Evolutionary conservation across 2,797 vertebrate species (phyloP).

Genomic region (Acanthurus tractus): DNA sequence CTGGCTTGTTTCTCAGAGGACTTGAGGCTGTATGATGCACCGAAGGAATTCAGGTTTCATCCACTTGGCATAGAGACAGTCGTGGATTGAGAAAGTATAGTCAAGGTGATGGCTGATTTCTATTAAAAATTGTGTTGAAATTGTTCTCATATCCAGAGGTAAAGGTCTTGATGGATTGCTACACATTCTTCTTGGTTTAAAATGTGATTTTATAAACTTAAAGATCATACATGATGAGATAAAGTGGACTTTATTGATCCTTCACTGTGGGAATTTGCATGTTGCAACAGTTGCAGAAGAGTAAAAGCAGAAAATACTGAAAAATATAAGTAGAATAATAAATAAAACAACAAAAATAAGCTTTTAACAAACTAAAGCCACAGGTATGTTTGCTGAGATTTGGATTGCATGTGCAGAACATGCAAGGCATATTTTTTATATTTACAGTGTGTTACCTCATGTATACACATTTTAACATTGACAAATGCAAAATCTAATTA

Average conservation of each 20-base stretch:
- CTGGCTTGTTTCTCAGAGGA: constrained; percentile 53
- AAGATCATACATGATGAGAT: constrained; percentile 1
- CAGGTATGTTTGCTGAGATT: no score
- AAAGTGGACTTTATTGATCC: no score
- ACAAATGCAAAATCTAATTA: constrained; percentile 48
- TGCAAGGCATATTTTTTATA: constrained; percentile 28
- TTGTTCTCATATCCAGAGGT: constrained; percentile 20
- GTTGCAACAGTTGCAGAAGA: no score
- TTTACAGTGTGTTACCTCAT: constrained; percentile 39
- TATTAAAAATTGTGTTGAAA: constrained; percentile 24
- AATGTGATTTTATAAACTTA: constrained; percentile 5
- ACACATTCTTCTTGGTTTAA: constrained; percentile 15
- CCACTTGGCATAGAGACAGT: constrained; percentile 31
- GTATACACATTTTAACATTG: constrained; percentile 33
- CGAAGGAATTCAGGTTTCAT: constrained; percentile 48
- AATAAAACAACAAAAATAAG: no score
- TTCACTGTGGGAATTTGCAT: no score
- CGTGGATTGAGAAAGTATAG: constrained; percentile 8
- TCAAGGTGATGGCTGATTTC: constrained; percentile 24
- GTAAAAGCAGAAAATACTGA: no score
- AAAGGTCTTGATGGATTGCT: constrained; percentile 21
- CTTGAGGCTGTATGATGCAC: constrained; percentile 42
- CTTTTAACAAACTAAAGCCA: no score
- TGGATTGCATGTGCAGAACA: not conserved
- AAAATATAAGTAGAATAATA: no score